These are phyloP conservation scores for Eurosta solidaginis DNA, from an alignment of 1,140 invertebrate species.

Conservation along the genomic window DNA sequence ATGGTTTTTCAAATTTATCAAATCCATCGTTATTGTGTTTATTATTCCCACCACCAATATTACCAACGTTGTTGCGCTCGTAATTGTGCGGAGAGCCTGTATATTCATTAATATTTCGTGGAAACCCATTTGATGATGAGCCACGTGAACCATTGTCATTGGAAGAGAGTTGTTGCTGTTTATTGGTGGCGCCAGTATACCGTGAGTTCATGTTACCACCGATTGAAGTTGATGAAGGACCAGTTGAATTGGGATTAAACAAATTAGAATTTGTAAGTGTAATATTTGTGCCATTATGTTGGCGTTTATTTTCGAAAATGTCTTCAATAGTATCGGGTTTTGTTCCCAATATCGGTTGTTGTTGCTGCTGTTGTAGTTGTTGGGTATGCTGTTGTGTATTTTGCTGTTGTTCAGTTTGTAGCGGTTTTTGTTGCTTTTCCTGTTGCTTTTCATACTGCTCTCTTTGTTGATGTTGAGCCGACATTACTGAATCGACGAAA, in stretches of 20 bases:
- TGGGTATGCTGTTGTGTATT: neutral
- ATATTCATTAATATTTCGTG: neutral
- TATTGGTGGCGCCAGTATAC: neutral
- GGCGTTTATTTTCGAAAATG: neutral
- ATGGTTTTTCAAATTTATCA: conserved; percentile 2
- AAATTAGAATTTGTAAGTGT: neutral
- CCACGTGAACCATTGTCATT: neutral
- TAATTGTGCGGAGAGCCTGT: neutral
- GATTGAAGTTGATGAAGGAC: neutral
- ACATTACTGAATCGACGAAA: neutral
- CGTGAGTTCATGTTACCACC: neutral
- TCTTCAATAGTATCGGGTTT: neutral
- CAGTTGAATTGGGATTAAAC: conserved; percentile 1
- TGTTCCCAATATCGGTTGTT: no score
- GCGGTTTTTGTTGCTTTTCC: neutral
- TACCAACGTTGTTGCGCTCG: neutral
- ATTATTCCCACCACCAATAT: neutral
- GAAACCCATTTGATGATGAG: neutral
- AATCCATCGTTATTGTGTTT: neutral
- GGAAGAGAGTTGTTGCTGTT: neutral
- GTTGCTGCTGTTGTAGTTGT: no score
- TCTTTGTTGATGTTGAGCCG: neutral
- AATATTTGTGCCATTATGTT: neutral
- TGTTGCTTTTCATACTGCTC: no score
- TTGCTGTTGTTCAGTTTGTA: neutral